Conservation (phyloP, 64 coral and sea anemone species). For the Exaiptasia diaphana region DNA sequence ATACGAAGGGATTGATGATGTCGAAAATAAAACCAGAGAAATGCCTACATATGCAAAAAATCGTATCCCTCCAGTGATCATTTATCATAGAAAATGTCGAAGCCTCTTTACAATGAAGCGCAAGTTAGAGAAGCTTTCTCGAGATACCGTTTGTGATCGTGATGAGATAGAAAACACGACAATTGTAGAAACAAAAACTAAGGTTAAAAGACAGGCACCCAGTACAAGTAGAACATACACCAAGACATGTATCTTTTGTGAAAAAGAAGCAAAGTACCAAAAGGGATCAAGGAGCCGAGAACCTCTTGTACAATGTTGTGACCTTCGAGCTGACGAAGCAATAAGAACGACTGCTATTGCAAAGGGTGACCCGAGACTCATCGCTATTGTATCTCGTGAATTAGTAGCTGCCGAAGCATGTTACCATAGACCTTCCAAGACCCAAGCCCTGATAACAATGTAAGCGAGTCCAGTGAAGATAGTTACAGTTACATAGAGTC, state of each 20-base stretch:
- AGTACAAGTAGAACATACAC: constrained; percentile 28
- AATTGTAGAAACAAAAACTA: not conserved
- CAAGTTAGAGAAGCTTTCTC: constrained; percentile 34
- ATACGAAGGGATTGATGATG: not conserved
- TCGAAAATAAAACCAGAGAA: not conserved
- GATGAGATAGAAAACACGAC: too few relatives aligned
- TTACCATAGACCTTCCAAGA: constrained; percentile 53
- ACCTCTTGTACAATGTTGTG: not conserved
- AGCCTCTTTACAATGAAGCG: constrained; percentile 34
- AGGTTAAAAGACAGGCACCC: too few relatives aligned
- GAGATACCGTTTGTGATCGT: not conserved
- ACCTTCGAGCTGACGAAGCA: constrained; percentile 7
- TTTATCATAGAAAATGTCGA: constrained; percentile 39
- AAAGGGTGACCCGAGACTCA: constrained; percentile 29
- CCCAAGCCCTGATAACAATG: constrained; percentile 11
- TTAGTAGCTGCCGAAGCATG: constrained; percentile 60
- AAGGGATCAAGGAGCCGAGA: constrained; percentile 38
- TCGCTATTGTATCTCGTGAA: constrained; percentile 44
- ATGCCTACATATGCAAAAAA: constrained; percentile 39
- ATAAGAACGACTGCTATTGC: constrained; percentile 17
- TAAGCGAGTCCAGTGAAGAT: not conserved
- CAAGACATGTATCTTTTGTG: constrained; percentile 40
- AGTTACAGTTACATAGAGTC: not conserved
- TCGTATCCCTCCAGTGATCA: constrained; percentile 1
- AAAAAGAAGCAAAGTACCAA: constrained; percentile 30